Evolutionary conservation across 2,888 invertebrate genomes (phyloP), one percentile per base, ranked within the genome.

Genomic region (Dasysyrphus tricinctus): DNA sequence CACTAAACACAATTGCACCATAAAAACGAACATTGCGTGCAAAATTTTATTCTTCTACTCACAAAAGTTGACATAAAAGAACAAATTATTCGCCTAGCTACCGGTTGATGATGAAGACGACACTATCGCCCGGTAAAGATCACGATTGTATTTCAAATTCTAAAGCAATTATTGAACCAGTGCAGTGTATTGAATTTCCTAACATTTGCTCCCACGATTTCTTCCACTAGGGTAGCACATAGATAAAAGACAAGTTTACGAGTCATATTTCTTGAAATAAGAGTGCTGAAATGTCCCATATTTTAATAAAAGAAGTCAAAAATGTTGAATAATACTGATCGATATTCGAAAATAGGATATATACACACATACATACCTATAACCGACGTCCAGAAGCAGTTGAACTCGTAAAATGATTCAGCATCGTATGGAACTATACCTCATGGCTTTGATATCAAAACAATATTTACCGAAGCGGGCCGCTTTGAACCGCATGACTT

Each of bases 91-190:
- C 75, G 79, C 75, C 34, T 56, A 65, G 82, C 86, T 86, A 86
- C 82, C 72, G 82, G 70, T 86, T 75, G 82, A 82, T 79, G 82
- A 86, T 86, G 82, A 86, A 82, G 86, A 82, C 34, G 75, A 82
- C 74, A 82, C 74, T 72, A 82, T 86, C 73, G 42, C 11, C 44
- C 32, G 42, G 73, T 73, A 74, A 54, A 70, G 37, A 82, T 82
- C 78, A 61, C 29, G 42, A 76, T 82, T 79, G 82, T 75, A 24
- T 72, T 79, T 34, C 47, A 14, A 59, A 70, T 78, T 74, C 77
- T 73, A 59, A 74, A 19, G 37, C 14, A 42, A 63, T 44, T 32
- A 80, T 80, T 56, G 63, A 73, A 61, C n/a, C 69, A 24, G 5
- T 24, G n/a, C n/a, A 69, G 59, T 75, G 70, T 82, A 75, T 86